Evolutionary conservation across 2,113 vertebrate species (phyloP).

Genomic region (Psettodes erumei): DNA sequence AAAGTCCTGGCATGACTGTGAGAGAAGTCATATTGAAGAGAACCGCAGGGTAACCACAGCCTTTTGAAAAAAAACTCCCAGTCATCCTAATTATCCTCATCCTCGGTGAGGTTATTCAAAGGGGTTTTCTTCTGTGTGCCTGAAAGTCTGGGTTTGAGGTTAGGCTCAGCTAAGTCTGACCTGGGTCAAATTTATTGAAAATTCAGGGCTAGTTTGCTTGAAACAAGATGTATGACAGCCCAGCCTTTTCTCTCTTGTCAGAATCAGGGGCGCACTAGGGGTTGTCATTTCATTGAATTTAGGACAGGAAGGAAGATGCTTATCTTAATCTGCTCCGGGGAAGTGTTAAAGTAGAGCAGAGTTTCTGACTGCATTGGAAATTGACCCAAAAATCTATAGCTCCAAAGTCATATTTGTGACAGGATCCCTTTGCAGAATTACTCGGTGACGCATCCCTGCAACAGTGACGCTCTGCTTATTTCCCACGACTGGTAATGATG

Average conservation of each 20-base stretch:
- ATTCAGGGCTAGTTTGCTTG: slow-evolving; percentile 38
- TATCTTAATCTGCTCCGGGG: slow-evolving; percentile 73
- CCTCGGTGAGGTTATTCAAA: slow-evolving; percentile 26
- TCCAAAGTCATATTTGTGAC: slow-evolving; percentile 67
- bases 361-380: slow-evolving; percentile 68
- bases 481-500: slow-evolving; percentile 30
- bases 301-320: slow-evolving; percentile 68
- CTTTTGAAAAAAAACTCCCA: slow-evolving; percentile 51
- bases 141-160: slow-evolving; percentile 44
- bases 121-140: slow-evolving; percentile 28
- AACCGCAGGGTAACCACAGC: slow-evolving; percentile 6
- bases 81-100: slow-evolving; percentile 47
- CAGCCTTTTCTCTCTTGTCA: slow-evolving; percentile 45
- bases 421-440: slow-evolving; percentile 61
- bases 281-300: slow-evolving; percentile 71
- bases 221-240: slow-evolving; percentile 50
- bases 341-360: slow-evolving; percentile 67
- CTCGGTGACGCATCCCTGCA: slow-evolving; percentile 12
- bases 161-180: slow-evolving; percentile 50
- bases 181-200: slow-evolving; percentile 48
- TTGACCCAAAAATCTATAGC: slow-evolving; percentile 70
- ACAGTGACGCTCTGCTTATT: slow-evolving; percentile 26
- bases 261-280: slow-evolving; percentile 35
- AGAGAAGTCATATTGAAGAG: slow-evolving; percentile 29
- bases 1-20: slow-evolving; percentile 28